Conservation (phyloP, 2,113 vertebrate species). For the Indicator maculatus region DNA sequence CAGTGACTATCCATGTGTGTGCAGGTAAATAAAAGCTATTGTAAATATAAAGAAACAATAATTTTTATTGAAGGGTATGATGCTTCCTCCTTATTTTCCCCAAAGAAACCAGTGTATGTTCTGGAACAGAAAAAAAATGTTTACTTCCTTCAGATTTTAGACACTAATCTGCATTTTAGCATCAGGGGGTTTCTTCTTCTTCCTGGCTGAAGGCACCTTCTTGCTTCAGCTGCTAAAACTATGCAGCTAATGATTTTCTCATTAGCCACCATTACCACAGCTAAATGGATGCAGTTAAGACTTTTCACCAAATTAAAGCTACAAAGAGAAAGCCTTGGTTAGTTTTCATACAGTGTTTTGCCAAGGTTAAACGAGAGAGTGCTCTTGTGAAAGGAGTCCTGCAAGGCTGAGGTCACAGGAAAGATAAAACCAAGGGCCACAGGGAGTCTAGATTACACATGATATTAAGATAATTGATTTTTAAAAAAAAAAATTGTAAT, state of each 20-base stretch:
- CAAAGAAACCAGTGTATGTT: not conserved
- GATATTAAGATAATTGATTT: not conserved
- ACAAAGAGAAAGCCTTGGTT: not conserved
- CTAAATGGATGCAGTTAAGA: not conserved
- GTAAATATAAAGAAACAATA: not conserved
- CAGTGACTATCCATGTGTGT: not conserved
- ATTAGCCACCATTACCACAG: not conserved
- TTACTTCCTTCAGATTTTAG: not conserved
- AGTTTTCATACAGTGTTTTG: not conserved
- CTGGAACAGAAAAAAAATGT: not conserved
- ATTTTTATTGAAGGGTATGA: not conserved
- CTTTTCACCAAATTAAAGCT: not conserved
- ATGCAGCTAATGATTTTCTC: not conserved
- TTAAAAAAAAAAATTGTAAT: accelerated
- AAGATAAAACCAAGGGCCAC: not conserved
- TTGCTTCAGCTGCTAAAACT: not conserved
- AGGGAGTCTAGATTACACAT: not conserved
- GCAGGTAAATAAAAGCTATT: not conserved
- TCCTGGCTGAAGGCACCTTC: not conserved
- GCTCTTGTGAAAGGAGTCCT: not conserved
- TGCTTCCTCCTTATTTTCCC: not conserved
- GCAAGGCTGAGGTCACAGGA: not conserved
- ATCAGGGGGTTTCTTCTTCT: accelerated
- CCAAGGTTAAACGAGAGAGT: not conserved
- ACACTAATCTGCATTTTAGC: not conserved